phyloP scores from a whole-genome alignment of 2,888 invertebrate genomes.

The Rhodophaea formosa region DNA sequence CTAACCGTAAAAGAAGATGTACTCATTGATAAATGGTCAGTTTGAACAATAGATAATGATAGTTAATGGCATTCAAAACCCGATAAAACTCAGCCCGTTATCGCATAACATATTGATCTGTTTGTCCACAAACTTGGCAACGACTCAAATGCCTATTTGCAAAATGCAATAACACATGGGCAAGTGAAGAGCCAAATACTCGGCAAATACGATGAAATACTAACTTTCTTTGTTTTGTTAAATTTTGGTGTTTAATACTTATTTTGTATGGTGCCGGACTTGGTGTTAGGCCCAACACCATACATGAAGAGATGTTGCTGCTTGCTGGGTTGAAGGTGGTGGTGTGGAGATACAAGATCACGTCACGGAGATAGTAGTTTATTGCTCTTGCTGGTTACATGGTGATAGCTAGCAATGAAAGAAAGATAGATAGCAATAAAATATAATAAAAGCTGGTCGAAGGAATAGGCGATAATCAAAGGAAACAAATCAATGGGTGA shows the following conservation, averaged over 20 bases:
- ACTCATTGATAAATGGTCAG: background rate
- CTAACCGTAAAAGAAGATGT: background rate
- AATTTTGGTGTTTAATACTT: background rate
- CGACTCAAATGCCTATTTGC: constrained; percentile 18
- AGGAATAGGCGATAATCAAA: too few species aligned
- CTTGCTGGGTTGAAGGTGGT: too few species aligned
- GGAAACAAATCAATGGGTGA: too few species aligned
- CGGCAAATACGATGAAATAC: background rate
- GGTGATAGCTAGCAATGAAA: too few species aligned
- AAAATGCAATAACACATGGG: constrained; percentile 18
- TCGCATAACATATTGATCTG: constrained; percentile 20
- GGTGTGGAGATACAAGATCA: too few species aligned
- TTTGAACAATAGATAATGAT: constrained; percentile 6
- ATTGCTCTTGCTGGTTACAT: background rate
- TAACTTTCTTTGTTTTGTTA: background rate
- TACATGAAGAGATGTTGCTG: too few species aligned
- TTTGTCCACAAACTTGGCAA: constrained; percentile 18
- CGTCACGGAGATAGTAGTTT: too few species aligned
- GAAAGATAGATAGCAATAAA: too few species aligned
- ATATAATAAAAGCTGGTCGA: too few species aligned
- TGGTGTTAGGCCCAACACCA: too few species aligned
- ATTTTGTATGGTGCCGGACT: too few species aligned
- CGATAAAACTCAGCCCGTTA: constrained; percentile 17
- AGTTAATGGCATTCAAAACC: constrained; percentile 11
- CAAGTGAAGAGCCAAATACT: background rate